phyloP scores from a whole-genome alignment of 2,888 invertebrate genomes.

The Leptarthrus brevirostris region DNA sequence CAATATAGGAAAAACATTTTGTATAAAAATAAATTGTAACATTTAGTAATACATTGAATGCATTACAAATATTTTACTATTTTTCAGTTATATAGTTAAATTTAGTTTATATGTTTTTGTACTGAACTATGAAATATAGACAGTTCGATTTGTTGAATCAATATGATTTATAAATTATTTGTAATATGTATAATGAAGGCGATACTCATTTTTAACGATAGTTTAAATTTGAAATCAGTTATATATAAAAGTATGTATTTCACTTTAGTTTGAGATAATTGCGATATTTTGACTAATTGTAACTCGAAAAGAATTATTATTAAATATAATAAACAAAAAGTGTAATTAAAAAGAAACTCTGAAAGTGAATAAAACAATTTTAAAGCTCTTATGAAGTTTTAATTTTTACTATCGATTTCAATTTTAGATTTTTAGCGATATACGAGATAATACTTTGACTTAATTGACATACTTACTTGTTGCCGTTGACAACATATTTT shows the following conservation, averaged over 20 bases:
- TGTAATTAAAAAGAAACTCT: conserved; percentile 43
- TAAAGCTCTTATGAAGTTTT: conserved; percentile 11
- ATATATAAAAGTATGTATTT: conserved; percentile 28
- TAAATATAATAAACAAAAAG: conserved; percentile 41
- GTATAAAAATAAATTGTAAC: conserved; percentile 34
- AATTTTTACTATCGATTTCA: too few species aligned
- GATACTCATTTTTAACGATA: conserved; percentile 25
- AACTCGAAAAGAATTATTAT: conserved; percentile 41
- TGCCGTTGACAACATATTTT: too few species aligned
- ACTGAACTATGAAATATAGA: conserved; percentile 19
- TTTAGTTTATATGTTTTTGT: conserved; percentile 32
- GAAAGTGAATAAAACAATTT: conserved; percentile 45
- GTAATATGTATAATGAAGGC: conserved; percentile 24
- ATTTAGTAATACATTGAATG: conserved; percentile 10
- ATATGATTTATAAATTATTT: too few species aligned
- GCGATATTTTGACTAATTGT: conserved; percentile 21
- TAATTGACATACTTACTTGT: too few species aligned
- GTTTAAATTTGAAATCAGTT: conserved; percentile 22
- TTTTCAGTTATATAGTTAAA: neutral
- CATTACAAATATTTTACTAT: neutral
- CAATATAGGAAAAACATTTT: conserved; percentile 36
- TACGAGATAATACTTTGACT: too few species aligned
- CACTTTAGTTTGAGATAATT: conserved; percentile 4
- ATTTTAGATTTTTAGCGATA: too few species aligned
- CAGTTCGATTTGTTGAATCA: too few species aligned